Conservation (phyloP, 2,113 vertebrate genomes). For the Gymnocephalus cernua region DNA sequence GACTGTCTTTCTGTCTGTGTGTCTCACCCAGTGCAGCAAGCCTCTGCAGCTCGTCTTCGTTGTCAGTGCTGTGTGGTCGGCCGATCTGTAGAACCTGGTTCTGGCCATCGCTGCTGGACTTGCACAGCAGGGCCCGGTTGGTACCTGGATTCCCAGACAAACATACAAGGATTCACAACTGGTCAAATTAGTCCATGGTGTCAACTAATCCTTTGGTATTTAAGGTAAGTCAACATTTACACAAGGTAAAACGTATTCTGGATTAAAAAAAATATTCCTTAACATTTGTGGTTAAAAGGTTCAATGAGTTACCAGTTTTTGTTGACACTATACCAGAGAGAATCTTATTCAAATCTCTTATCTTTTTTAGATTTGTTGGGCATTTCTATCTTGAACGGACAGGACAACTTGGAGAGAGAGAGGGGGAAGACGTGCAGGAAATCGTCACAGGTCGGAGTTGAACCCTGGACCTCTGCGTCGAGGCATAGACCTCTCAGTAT, state of each 20-base stretch:
- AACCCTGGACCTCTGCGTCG: no score
- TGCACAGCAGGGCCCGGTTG: conserved; percentile 94
- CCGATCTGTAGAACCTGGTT: conserved; percentile 96
- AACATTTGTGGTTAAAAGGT: not conserved
- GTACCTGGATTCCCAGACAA: conserved; percentile 84
- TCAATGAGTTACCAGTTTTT: not conserved
- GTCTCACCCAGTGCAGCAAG: conserved; percentile 92
- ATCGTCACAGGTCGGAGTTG: no score
- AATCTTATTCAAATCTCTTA: not conserved
- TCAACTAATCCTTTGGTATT: not conserved
- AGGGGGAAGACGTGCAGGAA: no score
- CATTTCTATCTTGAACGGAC: no score
- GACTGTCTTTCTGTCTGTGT: not conserved
- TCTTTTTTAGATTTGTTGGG: no score
- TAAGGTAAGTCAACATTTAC: not conserved
- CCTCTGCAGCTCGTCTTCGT: conserved; percentile 95
- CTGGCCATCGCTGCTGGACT: conserved; percentile 93
- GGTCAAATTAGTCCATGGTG: not conserved
- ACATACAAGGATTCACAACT: not conserved
- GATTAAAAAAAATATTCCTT: not conserved
- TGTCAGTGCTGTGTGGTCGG: conserved; percentile 92
- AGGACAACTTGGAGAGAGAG: no score
- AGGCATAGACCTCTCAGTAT: no score
- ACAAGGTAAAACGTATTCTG: not conserved
- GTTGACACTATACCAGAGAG: not conserved